Base-by-base conservation (phyloP, 2,888 invertebrate genomes). In the Oxycera nigricornis region DNA sequence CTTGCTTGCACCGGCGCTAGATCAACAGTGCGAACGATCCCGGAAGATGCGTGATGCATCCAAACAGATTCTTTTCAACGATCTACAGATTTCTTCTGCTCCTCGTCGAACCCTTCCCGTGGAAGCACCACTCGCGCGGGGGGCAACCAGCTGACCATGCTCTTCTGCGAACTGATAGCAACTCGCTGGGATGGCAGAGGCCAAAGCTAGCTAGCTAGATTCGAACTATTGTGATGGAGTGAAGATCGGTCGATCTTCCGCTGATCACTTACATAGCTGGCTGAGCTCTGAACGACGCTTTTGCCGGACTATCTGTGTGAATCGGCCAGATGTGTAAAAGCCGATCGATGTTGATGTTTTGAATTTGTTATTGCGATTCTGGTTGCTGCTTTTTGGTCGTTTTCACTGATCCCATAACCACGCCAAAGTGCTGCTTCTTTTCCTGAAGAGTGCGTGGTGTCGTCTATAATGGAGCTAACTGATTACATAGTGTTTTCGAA, bases 281-380 rank as follows among this genome's bases (percentile, higher is more conserved):
- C n/a, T n/a, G n/a, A n/a, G n/a, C n/a, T n/a, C n/a, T n/a, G n/a
- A n/a, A n/a, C n/a, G n/a, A n/a, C n/a, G n/a, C n/a, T n/a, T n/a
- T 35, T 35, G 35, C 11, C n/a, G 35, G 35, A 35, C 6, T 11
- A 35, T 35, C 35, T 35, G 11, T n/a, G n/a, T 35, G 11, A 11
- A 35, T 35, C 35, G 35, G 6, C 28, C 2, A 2, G 57, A 59
- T 59, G 24, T 28, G 35, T 55, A 20, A 55, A 17, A 22, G 57
- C 31, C 30, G 31, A 41, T 17, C 67, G 67, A 46, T 68, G 46
- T 68, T 68, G 28, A 46, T 68, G 46, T 68, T 68, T 46, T 68
- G 67, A 68, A 26, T 68, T 68, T 68, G 65, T 68, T 68, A 46
- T 46, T 68, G 50, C 46, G 46, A 46, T 62, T 62, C 62, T 62